phyloP scores from a whole-genome alignment of 2,888 invertebrate genomes.

The Pterostichus madidus region DNA sequence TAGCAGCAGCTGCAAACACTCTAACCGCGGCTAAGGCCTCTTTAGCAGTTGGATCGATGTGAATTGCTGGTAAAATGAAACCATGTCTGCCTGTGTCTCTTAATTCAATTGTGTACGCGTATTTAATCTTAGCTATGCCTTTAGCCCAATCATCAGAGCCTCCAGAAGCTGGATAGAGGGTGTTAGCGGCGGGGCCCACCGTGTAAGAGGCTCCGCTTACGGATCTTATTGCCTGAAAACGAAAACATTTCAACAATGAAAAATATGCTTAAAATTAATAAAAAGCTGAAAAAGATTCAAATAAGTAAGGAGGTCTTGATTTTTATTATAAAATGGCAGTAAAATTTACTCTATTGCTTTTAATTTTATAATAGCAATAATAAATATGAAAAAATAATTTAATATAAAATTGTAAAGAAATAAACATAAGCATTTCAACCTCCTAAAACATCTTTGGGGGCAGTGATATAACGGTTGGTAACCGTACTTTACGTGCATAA shows the following conservation, averaged over 20 bases:
- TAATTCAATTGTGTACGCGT: conserved; percentile 93
- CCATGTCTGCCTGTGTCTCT: conserved; percentile 91
- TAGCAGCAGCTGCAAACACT: conserved; percentile 73
- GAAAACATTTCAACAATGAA: not conserved
- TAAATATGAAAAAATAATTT: too few relatives aligned
- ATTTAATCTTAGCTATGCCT: conserved; percentile 89
- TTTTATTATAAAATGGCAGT: too few relatives aligned
- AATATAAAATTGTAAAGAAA: too few relatives aligned
- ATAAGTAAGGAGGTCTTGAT: too few relatives aligned
- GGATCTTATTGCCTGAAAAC: conserved; percentile 80
- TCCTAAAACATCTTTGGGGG: too few relatives aligned
- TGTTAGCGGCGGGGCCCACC: conserved; percentile 88
- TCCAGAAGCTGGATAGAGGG: conserved; percentile 89
- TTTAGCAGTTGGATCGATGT: conserved; percentile 87
- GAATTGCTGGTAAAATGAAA: conserved; percentile 90
- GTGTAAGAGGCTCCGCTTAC: conserved; percentile 83
- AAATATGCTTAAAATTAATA: too few relatives aligned
- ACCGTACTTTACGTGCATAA: too few relatives aligned
- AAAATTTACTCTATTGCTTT: too few relatives aligned
- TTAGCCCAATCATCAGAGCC: conserved; percentile 96
- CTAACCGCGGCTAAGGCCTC: conserved; percentile 87
- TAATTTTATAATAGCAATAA: too few relatives aligned
- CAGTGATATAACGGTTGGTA: too few relatives aligned
- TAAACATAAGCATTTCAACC: too few relatives aligned
- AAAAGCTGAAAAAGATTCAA: too few relatives aligned